These are phyloP conservation scores for Calliopsis andreniformis DNA, from an alignment of 1,140 invertebrate genomes.

Conservation along the genomic window DNA sequence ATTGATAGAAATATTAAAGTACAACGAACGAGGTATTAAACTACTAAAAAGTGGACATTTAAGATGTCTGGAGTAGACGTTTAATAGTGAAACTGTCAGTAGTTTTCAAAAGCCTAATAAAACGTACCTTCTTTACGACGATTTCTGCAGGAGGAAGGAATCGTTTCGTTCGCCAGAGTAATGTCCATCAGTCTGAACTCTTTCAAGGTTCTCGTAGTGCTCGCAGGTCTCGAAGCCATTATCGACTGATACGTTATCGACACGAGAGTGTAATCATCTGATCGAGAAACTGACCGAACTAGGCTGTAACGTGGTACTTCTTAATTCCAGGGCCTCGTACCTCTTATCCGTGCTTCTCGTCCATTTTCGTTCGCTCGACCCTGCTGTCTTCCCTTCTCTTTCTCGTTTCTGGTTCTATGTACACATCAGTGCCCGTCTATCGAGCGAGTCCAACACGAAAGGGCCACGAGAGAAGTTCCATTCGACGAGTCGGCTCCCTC, in stretches of 20 bases:
- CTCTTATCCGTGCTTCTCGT: constrained; percentile 31
- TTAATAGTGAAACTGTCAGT: no score
- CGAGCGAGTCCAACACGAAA: constrained; percentile 17
- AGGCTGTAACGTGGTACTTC: constrained; percentile 30
- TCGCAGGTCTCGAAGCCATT: constrained; percentile 71
- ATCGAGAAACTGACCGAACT: constrained; percentile 60
- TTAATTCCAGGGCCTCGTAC: constrained; percentile 45
- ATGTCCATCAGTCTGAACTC: constrained; percentile 19
- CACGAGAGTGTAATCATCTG: constrained; percentile 77
- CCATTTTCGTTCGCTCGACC: constrained; percentile 26
- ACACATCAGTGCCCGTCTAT: constrained; percentile 25
- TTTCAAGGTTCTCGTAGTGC: constrained; percentile 55
- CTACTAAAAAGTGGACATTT: no score
- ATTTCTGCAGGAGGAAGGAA: neutral
- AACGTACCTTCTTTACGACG: no score
- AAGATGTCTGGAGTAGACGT: no score
- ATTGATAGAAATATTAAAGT: no score
- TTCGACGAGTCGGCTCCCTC: constrained; percentile 28
- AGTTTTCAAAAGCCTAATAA: neutral
- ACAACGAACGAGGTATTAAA: no score
- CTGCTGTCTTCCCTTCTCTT: neutral
- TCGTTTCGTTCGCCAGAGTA: constrained; percentile 1
- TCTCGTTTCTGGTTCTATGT: constrained; percentile 28
- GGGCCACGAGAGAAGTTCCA: constrained; percentile 43
- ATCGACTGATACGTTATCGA: constrained; percentile 78